Base-by-base conservation (phyloP, 1,140 invertebrate species). In the Sycophaga agraensis region DNA sequence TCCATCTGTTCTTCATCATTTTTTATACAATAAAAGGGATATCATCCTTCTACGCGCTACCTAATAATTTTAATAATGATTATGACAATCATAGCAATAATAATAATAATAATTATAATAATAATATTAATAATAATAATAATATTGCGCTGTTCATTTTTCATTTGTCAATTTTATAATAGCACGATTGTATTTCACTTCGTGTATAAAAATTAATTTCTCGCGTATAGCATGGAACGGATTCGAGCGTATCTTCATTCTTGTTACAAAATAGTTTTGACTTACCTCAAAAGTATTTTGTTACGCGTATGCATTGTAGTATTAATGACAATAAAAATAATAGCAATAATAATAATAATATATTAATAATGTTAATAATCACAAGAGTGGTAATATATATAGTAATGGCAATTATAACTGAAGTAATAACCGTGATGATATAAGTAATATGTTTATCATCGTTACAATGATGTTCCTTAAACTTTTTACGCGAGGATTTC, bases 401-500 rank as follows among this genome's bases (percentile, higher is more conserved):
- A 65, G 63, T 66, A 53, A 68, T 69, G 59, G 64, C 55, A 65
- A 68, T 65, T 63, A 68, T 70, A 68, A 71, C 67, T 59, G 46
- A 62, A 70, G 69, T 67, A 71, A 68, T 69, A 71, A 71, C 66
- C 50, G 73, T 73, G 64, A 73, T 71, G 68, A 75, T 71, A 68
- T 68, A 68, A 69, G 66, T 68, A 65, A 72, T 72, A 70, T 69
- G 72, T 77, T 73, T 70, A 76, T 70, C 70, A 70, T 75, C 68
- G 69, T 76, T 75, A 76, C 72, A 78, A 72, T 72, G 69, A 75
- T 78, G 72, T 75, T n/a, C 66, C 73, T 77, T 76, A 76, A 67
- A 70, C 70, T 64, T 51, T 50, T 74, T 78, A 77, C 68, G 57
- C 24, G 26, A 22, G n/a, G n/a, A n/a, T n/a, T n/a, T n/a, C n/a